These are phyloP conservation scores for Bos indicus DNA, from an alignment of 2,113 vertebrate genomes.

Conservation along the genomic window DNA sequence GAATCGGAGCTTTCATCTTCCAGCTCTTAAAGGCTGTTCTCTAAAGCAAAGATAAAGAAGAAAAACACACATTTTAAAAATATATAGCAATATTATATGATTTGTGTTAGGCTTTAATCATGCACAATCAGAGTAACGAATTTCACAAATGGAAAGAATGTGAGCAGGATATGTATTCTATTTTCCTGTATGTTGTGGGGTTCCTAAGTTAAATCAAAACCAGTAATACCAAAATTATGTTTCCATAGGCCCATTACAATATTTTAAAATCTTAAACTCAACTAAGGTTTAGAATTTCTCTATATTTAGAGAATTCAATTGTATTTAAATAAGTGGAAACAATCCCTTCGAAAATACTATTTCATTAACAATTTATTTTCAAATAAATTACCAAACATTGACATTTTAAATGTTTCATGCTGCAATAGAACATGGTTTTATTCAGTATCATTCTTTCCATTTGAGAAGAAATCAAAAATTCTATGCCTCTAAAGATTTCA, in stretches of 20 bases:
- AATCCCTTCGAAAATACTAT: not conserved
- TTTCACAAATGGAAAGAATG: not conserved
- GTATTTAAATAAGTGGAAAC: not conserved
- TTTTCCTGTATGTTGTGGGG: not conserved
- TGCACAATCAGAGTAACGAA: not conserved
- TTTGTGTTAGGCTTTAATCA: not conserved
- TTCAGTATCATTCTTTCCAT: not conserved
- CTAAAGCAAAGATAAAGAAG: slow-evolving; percentile 68
- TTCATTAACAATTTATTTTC: not conserved
- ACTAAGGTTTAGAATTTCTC: not conserved
- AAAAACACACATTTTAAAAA: not conserved
- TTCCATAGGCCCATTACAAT: not conserved
- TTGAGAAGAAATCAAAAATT: slow-evolving; percentile 6
- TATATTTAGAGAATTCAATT: not conserved
- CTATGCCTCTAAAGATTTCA: not conserved
- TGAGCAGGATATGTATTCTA: not conserved
- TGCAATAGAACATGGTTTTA: not conserved
- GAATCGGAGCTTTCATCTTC: slow-evolving; percentile 95
- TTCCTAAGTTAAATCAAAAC: not conserved
- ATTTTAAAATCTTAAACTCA: not conserved
- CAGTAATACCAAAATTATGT: not conserved
- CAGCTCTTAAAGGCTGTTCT: slow-evolving; percentile 79
- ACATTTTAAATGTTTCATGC: not conserved
- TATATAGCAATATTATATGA: not conserved
- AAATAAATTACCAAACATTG: not conserved